Base-by-base conservation (phyloP, 37 sponge, comb jelly and placozoan species). In the Aphrocallistes beatrix region DNA sequence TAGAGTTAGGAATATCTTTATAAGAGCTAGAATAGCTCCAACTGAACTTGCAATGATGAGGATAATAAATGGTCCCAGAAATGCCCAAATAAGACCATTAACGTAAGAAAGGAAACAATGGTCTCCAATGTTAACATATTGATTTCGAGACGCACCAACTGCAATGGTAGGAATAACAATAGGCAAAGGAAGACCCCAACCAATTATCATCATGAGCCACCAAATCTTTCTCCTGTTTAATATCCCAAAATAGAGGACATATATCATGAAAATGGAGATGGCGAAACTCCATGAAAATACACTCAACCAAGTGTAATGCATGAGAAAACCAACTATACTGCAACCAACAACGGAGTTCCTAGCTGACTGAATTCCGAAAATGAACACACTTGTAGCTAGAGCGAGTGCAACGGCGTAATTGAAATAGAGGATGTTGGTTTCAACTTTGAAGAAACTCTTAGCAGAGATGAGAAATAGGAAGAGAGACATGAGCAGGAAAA, bases 231-330 rank as follows among this genome's bases (percentile, higher is more conserved):
- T 19, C n/a, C 75, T 60, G 28, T 60, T 60, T 19, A 60, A 84
- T 21, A 84, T 23, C 36, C 84, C 45, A 84, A 37, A 13, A 6
- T 84, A 38, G 1, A 37, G 47, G 42, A 84, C 3, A 28, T 84
- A 38, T n/a, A 39, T 42, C 84, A 84, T 39, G 38, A 39, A 84
- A 23, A 39, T 42, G 25, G 84, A 37, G 32, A 38, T 84, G 30
- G 45, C 21, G 39, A 82, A 38, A 82, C 83, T 38, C 39, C 39
- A 82, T 82, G 83, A 82, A 82, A 82, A 38, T 21, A 82, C 39
- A 82, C 39, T 82, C 83, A 82, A 37, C 39, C 83, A 82, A 37
- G 17, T 28, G 39, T 37, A 82, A 37, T 38, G 83, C 83, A 37
- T 17, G 3, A 82, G 38, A 21, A 82, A 82, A 8, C 21, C 83